A percentile compares a stretch with the other conserved stretches of the same genome.
Conservation (phyloP, 2,113 vertebrate genomes). For the Etia nguti region DNA sequence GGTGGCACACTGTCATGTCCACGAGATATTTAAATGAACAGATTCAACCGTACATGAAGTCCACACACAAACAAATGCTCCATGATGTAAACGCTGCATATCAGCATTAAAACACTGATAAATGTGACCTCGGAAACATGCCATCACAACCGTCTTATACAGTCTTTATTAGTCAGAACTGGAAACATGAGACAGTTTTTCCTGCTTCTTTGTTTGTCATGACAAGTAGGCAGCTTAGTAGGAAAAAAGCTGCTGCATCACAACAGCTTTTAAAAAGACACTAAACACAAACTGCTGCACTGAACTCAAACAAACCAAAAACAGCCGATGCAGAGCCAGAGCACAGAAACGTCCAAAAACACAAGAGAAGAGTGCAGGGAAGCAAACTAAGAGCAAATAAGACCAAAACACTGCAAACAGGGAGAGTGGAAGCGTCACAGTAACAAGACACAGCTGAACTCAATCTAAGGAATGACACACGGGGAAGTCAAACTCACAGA, state of each 20-base stretch:
- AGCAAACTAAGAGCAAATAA: not conserved
- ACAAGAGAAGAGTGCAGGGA: not conserved
- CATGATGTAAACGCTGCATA: not conserved
- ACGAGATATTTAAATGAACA: no score
- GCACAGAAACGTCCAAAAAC: not conserved
- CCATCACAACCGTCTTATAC: not conserved
- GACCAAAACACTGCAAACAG: not conserved
- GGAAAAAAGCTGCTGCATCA: not conserved
- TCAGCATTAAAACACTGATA: not conserved
- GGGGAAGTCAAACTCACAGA: accelerated
- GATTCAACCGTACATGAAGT: not conserved
- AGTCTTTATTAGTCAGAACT: not conserved
- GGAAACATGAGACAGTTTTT: not conserved
- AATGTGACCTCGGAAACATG: not conserved
- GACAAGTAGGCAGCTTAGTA: not conserved
- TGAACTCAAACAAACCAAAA: not conserved
- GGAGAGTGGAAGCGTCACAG: not conserved
- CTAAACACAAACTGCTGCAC: not conserved
- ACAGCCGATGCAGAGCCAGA: not conserved
- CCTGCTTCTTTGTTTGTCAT: not conserved
- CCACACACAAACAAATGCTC: not conserved
- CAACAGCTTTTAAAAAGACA: not conserved
- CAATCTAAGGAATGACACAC: not conserved
- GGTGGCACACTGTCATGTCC: not conserved
- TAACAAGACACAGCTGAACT: not conserved